Conservation (phyloP, 2,888 invertebrate species). For the Rotaria magnacalcarata region DNA sequence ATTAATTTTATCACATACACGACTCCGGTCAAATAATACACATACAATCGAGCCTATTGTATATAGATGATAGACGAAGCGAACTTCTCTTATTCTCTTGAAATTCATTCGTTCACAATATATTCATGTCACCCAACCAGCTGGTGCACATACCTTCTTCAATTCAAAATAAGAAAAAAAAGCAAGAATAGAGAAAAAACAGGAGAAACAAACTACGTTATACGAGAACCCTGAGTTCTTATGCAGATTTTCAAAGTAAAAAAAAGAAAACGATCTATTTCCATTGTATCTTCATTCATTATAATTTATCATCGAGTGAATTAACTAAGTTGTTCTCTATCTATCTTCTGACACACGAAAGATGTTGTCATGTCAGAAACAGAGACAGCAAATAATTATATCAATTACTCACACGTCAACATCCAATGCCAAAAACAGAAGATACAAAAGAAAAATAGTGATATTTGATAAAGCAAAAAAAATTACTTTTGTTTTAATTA, state of each 20-base stretch:
- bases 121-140: constrained; percentile 21
- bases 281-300: constrained; percentile 19
- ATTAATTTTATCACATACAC: constrained; percentile 24
- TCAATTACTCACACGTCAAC: constrained; percentile 37
- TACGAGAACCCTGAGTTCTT: neutral
- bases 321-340: constrained; percentile 5
- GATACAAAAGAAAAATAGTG: constrained; percentile 1
- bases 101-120: constrained; percentile 31
- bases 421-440: constrained; percentile 5
- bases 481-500: neutral
- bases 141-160: neutral
- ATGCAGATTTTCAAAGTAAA: neutral
- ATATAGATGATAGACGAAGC: constrained; percentile 20
- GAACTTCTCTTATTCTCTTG: constrained; percentile 26
- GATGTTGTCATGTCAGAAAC: constrained; percentile 30
- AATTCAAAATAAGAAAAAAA: neutral
- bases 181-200: neutral
- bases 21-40: neutral
- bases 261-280: neutral
- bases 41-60: constrained; percentile 29
- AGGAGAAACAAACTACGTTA: neutral
- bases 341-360: constrained; percentile 27
- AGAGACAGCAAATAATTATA: constrained; percentile 36
- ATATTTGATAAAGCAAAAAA: neutral
- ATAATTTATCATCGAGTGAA: constrained; percentile 22